phyloP scores from a whole-genome alignment of 2,888 invertebrate genomes.

The Drosophila aldrichi region DNA sequence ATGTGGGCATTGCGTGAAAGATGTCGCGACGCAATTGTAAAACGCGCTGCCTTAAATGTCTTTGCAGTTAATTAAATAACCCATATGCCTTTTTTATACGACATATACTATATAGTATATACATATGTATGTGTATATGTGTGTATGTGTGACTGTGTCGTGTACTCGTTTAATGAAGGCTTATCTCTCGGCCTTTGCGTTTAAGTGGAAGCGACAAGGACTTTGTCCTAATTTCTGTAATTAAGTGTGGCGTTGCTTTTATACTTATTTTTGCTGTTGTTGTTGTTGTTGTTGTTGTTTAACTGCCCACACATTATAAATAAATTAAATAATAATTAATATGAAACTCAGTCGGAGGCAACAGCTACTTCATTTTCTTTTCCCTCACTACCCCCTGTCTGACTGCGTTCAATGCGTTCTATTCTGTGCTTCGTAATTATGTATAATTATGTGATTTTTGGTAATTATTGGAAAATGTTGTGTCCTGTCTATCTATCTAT shows the following conservation, averaged over 20 bases:
- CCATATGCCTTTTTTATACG: constrained; percentile 42
- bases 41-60: constrained; percentile 73
- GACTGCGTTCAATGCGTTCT: constrained; percentile 35
- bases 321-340: constrained; percentile 73
- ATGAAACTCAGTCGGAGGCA: constrained; percentile 20
- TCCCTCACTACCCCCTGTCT: neutral
- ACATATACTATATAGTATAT: neutral
- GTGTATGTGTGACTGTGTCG: constrained; percentile 8
- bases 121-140: neutral
- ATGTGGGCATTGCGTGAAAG: constrained; percentile 63
- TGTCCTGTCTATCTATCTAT: constrained; percentile 18
- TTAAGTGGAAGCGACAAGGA: constrained; percentile 43
- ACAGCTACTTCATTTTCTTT: neutral
- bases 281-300: neutral
- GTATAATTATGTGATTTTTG: constrained; percentile 77
- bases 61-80: constrained; percentile 78
- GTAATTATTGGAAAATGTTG: constrained; percentile 73
- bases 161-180: constrained; percentile 40
- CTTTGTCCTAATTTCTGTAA: constrained; percentile 60
- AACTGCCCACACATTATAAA: constrained; percentile 47
- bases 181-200: constrained; percentile 39
- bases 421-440: constrained; percentile 52
- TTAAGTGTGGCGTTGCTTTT: constrained; percentile 48
- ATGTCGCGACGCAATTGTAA: constrained; percentile 68
- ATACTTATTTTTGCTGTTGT: neutral